Conservation (phyloP, 2,888 invertebrate species). For the Orthosia cruda region DNA sequence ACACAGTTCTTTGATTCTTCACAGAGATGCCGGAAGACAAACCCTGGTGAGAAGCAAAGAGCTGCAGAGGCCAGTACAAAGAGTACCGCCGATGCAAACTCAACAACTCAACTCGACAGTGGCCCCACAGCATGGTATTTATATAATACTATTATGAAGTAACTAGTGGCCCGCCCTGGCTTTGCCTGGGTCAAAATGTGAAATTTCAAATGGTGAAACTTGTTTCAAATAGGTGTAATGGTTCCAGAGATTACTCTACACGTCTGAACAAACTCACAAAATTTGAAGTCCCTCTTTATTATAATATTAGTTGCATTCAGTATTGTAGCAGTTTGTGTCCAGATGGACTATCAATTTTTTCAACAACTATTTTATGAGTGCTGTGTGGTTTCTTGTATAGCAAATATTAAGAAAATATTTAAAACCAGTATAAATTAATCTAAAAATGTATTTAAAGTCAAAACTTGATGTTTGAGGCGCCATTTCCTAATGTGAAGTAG, state of each 20-base stretch:
- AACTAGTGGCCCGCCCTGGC: not conserved
- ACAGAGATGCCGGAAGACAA: slow-evolving; percentile 86
- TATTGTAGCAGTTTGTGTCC: not conserved
- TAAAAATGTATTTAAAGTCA: not conserved
- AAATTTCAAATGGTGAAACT: too few relatives aligned
- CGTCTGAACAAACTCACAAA: too few relatives aligned
- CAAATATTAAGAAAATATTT: slow-evolving; percentile 4
- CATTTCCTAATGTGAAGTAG: slow-evolving; percentile 4
- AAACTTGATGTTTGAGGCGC: not conserved
- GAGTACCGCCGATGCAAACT: slow-evolving; percentile 89
- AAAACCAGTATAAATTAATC: not conserved
- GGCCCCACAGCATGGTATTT: slow-evolving; percentile 76
- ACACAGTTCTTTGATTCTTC: slow-evolving; percentile 34
- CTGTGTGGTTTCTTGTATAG: not conserved
- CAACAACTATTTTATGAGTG: not conserved
- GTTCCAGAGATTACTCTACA: too few relatives aligned
- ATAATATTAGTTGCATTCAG: slow-evolving; percentile 5
- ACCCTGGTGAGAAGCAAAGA: slow-evolving; percentile 89
- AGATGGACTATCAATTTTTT: not conserved
- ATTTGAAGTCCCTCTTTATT: too few relatives aligned
- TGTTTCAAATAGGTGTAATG: too few relatives aligned
- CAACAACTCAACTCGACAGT: slow-evolving; percentile 74
- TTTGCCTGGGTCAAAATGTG: too few relatives aligned
- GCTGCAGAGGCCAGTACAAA: slow-evolving; percentile 87
- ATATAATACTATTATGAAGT: not conserved